Percentiles rank a stretch among this genome's conserved stretches.
These are phyloP conservation scores for Bugula neritina DNA, from an alignment of 2,888 invertebrate genomes.

Conservation along the genomic window DNA sequence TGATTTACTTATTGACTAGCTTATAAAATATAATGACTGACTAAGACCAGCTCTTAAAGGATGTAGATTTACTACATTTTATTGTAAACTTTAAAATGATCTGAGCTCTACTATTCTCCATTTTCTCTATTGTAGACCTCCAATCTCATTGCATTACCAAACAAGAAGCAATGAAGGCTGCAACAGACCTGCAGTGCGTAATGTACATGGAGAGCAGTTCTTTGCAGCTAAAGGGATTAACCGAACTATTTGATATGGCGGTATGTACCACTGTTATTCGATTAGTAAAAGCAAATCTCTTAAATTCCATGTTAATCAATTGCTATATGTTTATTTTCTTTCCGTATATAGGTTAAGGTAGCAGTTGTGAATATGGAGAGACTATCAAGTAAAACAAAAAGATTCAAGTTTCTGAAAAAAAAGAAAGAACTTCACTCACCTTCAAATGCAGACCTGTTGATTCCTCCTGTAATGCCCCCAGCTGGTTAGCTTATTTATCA, in stretches of 20 bases:
- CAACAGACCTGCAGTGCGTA: conserved; percentile 33
- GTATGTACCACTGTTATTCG: conserved; percentile 34
- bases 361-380: too few relatives aligned
- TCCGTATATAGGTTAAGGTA: too few relatives aligned
- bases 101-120: not conserved
- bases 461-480: too few relatives aligned
- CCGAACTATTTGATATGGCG: conserved; percentile 38
- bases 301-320: too few relatives aligned
- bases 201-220: conserved; percentile 42
- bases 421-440: too few relatives aligned
- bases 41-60: not conserved
- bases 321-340: too few relatives aligned
- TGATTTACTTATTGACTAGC: too few relatives aligned
- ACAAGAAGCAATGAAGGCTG: conserved; percentile 30
- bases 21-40: too few relatives aligned
- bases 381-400: too few relatives aligned
- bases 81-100: not conserved
- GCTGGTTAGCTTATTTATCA: too few relatives aligned
- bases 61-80: not conserved
- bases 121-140: not conserved
- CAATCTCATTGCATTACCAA: not conserved
- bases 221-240: conserved; percentile 36
- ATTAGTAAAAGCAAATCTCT: not conserved
- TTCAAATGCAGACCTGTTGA: too few relatives aligned
- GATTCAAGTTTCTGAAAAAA: too few relatives aligned